phyloP scores from a whole-genome alignment of 2,113 vertebrate genomes.

The Psephotus haematonotus region DNA sequence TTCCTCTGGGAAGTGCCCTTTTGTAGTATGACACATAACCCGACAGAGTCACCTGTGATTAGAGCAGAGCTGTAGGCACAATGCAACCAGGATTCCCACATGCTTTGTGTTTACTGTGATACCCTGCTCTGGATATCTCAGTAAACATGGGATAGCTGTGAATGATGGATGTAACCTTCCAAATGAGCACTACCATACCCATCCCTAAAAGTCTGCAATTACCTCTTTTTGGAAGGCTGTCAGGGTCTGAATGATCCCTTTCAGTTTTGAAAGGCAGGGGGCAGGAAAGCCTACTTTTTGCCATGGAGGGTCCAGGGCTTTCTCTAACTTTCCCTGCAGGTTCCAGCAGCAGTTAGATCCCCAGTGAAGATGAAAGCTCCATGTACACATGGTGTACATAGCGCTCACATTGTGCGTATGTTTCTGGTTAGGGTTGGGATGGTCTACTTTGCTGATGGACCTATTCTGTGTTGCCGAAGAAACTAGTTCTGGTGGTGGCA shows the following conservation, averaged over 20 bases:
- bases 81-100: background rate
- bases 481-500: background rate
- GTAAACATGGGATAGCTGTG: background rate
- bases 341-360: background rate
- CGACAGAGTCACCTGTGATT: background rate
- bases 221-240: background rate
- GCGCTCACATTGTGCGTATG: background rate
- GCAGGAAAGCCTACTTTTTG: background rate
- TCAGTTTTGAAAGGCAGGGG: background rate
- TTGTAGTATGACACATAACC: background rate
- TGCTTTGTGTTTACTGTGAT: background rate
- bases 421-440: background rate
- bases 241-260: background rate
- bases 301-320: background rate
- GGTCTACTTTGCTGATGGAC: background rate
- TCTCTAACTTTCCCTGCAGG: background rate
- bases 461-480: background rate
- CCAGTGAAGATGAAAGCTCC: background rate
- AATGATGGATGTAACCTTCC: background rate
- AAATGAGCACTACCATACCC: background rate
- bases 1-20: background rate
- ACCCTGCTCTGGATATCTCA: background rate
- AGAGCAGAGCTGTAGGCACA: background rate
- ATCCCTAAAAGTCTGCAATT: background rate
- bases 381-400: rapidly evolving